Base-by-base conservation (phyloP, 2,113 vertebrate species). In the Peucedramus taeniatus region DNA sequence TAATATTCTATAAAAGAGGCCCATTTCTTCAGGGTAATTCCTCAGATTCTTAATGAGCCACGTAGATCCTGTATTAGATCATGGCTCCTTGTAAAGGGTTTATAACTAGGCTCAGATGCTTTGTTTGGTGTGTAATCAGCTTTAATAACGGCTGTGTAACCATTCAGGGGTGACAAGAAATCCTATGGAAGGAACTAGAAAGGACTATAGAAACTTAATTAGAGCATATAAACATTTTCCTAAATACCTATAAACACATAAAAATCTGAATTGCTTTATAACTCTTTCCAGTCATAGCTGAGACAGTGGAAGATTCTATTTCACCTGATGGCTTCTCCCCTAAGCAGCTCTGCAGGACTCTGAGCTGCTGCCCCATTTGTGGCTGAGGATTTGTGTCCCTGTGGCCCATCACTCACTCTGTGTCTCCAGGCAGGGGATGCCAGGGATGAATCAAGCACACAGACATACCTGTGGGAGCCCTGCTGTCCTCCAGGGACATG, bases 1-100 rank as follows among this genome's bases (percentile, higher is more conserved):
- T 95, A 94, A 86, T 94, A 70, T 85, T 89, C 89, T 59, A 54
- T 86, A 91, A 89, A 95, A 11, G 59, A 80, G 87, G 77, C 50
- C n/a, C 31, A 56, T 83, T 90, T 95, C 89, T 87, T 80, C 42
- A 76, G 91, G 61, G 80, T 87, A 95, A 95, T 96, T 96, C 87
- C 61, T 89, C 77, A 92, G 86, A 68, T 91, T 95, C 89, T 87
- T 94, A 95, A 95, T 94, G 91, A 95, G 72, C 80, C 91, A 71
- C 5, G 2, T 60, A 87, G 81, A 89, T 87, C 86, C 77, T 87
- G 75, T 89, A 50, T 91, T 89, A 78, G 83, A 94, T 91, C 77
- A 44, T 64, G 77, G 44, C 65, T 94, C 90, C 89, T 90, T 94
- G 86, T 97, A 91, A 94, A 94, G 69, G 33, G 75, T 95, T 92